Base-by-base conservation (phyloP, 2,888 invertebrate species). In the Xanthia icteritia region DNA sequence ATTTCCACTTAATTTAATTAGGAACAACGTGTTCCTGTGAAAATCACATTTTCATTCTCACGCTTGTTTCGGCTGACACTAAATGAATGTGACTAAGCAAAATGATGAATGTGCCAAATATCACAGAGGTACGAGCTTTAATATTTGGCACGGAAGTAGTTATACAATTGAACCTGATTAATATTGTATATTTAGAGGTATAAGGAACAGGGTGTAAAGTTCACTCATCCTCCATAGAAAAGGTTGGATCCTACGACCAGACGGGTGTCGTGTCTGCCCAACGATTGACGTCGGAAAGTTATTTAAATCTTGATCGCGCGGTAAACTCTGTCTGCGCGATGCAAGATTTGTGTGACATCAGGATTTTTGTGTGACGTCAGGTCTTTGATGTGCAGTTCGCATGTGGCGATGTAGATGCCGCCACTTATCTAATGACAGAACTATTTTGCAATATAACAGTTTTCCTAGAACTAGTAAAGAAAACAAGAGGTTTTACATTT, bases 1-100 rank as follows among this genome's bases (percentile, higher is more conserved):
- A 84, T 81, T 82, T 79, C 74, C 73, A 64, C 74, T 79, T 87
- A 90, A 86, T 88, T 90, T 80, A 86, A 90, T 89, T 81, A 79
- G 56, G 54, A 75, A 75, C 82, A 76, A 65, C 61, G 79, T 81
- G 73, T 83, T 75, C 85, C 81, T 71, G 83, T 51, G 74, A 68
- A 74, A 81, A 79, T 87, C 70, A 76, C 48, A 73, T 76, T 87
- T 73, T 79, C 71, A 80, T 85, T 83, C 36, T 42, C 60, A 54
- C 54, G 54, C 61, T 36, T 71, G 68, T 73, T 77, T 76, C 45
- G 8, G 65, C 69, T 75, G 72, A 60, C 63, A 39, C 27, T 74
- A 61, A 84, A 84, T 73, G 74, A 70, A 74, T 51, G 13, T 63
- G 64, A 56, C 48, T 56, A 13, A 65, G 70, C 36, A 45, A 69